Base-by-base conservation (phyloP, 2,113 vertebrate species). In the Nesoenas mayeri region DNA sequence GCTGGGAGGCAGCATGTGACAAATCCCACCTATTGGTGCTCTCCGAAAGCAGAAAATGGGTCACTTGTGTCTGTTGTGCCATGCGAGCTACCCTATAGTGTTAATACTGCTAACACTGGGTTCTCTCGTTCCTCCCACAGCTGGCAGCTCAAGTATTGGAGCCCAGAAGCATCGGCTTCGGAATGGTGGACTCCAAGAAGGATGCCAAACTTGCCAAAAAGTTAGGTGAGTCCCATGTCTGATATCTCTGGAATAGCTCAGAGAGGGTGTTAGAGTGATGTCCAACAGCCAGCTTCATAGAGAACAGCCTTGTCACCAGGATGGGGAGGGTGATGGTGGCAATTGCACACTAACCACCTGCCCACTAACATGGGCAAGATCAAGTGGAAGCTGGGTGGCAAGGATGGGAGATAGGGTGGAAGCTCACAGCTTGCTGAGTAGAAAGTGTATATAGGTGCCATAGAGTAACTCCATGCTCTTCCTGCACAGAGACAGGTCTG, bases 191-290 rank as follows among this genome's bases (percentile, higher is more conserved):
- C 97, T 98, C 99, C 75, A 98, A 99, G 88, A 99, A 99, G 96
- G 99, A 99, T 65, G 98, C 98, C 89, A 99, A 99, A 74, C 98
- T 99, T 71, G 99, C 99, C 51, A 99, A 99, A 97, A 99, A 99
- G 96, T 97, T 99, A 61, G 99, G 99, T 99, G 90, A 92, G 98
- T 97, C 20, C 78, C 47, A 64, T n/a, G 31, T n/a, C 60, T 93
- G 85, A 28, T 31, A 38, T 24, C 44, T 64, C 56, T 82, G 44
- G 17, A 74, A 34, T 11, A n/a, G 15, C n/a, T 44, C 60, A 21
- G 44, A 56, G 42, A 78, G 32, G 36, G 21, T 7, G 20, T 15
- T 3, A 14, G 51, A 34, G 18, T 56, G 77, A 73, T 38, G 21
- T 13, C 40, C 67, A 47, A n/a, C 22, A 73, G 29, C 17, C 44